Percentiles rank a stretch among this genome's conserved stretches.
These are phyloP conservation scores for Galaxea fascicularis DNA, from an alignment of 92 coral and sea anemone species.

Conservation along the genomic window DNA sequence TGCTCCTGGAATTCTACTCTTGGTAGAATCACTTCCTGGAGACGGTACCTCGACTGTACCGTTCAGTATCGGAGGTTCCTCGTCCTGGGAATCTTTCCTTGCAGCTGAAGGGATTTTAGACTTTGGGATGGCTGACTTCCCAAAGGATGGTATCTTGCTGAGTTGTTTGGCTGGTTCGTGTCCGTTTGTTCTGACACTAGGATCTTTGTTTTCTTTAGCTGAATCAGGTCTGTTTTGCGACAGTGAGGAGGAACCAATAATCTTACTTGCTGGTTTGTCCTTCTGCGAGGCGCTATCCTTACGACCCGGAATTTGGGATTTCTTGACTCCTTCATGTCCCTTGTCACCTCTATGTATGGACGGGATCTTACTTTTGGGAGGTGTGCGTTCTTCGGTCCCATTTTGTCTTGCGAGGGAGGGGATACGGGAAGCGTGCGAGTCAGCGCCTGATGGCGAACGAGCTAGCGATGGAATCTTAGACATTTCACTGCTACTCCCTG, in stretches of 20 bases:
- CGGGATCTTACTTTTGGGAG: conserved; percentile 88
- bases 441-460: conserved; percentile 57
- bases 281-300: conserved; percentile 50
- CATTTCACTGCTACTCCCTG: conserved; percentile 62
- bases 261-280: conserved; percentile 62
- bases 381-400: conserved; percentile 55
- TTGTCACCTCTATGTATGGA: conserved; percentile 73
- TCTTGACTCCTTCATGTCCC: conserved; percentile 63
- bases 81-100: conserved; percentile 60
- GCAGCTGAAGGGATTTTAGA: conserved; percentile 67
- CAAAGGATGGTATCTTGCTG: conserved; percentile 86
- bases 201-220: conserved; percentile 90
- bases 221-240: conserved; percentile 73
- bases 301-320: conserved; percentile 75
- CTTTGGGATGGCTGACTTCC: conserved; percentile 56
- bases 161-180: conserved; percentile 61
- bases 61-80: conserved; percentile 27
- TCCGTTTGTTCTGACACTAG: conserved; percentile 38
- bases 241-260: conserved; percentile 53
- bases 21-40: conserved; percentile 22
- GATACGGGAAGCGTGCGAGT: conserved; percentile 68
- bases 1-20: conserved; percentile 42
- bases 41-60: conserved; percentile 14
- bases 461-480: conserved; percentile 88
- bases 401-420: conserved; percentile 69